These are phyloP conservation scores for Scomber scombrus DNA, from an alignment of 2,113 vertebrate species.

Conservation along the genomic window DNA sequence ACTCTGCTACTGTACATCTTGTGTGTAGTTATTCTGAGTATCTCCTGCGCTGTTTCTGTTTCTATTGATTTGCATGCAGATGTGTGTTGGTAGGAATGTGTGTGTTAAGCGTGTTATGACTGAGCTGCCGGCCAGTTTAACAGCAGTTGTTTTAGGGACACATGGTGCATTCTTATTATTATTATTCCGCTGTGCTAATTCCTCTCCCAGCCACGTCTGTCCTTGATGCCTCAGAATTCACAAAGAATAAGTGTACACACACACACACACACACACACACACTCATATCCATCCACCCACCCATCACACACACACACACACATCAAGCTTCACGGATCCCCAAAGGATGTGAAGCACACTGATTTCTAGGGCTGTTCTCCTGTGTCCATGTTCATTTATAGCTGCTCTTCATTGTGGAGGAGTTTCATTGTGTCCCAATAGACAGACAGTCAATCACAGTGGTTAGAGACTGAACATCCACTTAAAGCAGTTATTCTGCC, in stretches of 20 bases:
- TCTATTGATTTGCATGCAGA: neutral
- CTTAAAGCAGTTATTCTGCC: conserved; percentile 82
- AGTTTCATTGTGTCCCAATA: conserved; percentile 77
- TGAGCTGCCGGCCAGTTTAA: conserved; percentile 41
- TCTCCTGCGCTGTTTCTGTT: conserved; percentile 19
- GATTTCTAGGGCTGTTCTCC: conserved; percentile 89
- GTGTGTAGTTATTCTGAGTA: neutral
- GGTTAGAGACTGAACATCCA: conserved; percentile 58
- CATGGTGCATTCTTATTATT: neutral
- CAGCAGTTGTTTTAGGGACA: conserved; percentile 68
- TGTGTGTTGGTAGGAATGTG: conserved; percentile 9
- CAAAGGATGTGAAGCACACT: conserved; percentile 84
- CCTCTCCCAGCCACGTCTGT: conserved; percentile 82
- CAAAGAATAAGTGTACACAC: conserved; percentile 76
- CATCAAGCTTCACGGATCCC: conserved; percentile 69
- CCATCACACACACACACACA: conserved; percentile 41
- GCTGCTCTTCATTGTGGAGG: conserved; percentile 88
- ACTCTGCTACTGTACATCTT: neutral
- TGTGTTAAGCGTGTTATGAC: conserved; percentile 25
- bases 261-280: no score
- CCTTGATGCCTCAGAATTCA: conserved; percentile 85
- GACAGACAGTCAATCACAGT: conserved; percentile 74
- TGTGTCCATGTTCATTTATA: conserved; percentile 89
- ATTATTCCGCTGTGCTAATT: conserved; percentile 77
- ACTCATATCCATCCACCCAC: conserved; percentile 29